phyloP scores from a whole-genome alignment of 2,113 vertebrate genomes.

The Hemiprocne comata region DNA sequence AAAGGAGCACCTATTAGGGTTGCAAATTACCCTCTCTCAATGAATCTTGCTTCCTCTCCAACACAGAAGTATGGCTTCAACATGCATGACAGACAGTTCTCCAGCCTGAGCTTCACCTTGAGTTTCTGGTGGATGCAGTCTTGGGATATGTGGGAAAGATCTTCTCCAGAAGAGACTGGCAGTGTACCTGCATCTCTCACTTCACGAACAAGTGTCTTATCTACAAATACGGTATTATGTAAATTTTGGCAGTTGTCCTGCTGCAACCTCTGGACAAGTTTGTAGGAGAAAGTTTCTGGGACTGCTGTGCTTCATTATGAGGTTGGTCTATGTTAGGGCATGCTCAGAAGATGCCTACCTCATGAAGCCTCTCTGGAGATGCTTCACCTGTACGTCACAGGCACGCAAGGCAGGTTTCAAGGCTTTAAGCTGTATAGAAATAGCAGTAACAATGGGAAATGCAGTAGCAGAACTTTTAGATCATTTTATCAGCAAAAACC shows the following conservation, averaged over 20 bases:
- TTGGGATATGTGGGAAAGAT: background rate
- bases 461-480: background rate
- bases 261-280: background rate
- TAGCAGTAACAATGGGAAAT: background rate
- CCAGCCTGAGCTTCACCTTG: background rate
- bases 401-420: background rate
- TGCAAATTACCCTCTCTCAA: conserved; percentile 47
- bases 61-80: background rate
- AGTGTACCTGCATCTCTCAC: background rate
- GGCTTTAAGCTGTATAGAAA: background rate
- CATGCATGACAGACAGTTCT: background rate
- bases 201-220: background rate
- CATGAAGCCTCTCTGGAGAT: background rate
- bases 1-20: conserved; percentile 41
- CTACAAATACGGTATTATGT: background rate
- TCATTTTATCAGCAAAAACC: background rate
- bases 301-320: background rate
- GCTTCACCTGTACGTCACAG: background rate
- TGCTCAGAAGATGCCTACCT: background rate
- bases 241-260: background rate
- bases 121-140: background rate
- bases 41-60: conserved; percentile 11
- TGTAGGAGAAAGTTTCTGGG: background rate
- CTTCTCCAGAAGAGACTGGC: background rate
- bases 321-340: background rate